Evolutionary conservation across 2,797 vertebrate species (phyloP).

Genomic region (Enteromius mattozi): DNA sequence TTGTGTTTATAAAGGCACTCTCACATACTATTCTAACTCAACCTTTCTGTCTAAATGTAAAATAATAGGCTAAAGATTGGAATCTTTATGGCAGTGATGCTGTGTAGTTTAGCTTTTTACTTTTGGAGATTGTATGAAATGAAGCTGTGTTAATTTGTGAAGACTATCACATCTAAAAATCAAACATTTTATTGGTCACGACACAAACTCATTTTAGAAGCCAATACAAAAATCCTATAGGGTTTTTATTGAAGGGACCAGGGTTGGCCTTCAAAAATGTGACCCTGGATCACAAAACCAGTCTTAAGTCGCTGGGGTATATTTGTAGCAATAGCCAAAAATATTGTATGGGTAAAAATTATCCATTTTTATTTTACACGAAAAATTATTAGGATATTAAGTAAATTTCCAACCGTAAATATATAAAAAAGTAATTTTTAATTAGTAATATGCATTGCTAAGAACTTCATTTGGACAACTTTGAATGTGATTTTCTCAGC

Average conservation of each 20-base stretch:
- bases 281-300: too few relatives aligned
- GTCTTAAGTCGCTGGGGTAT: too few relatives aligned
- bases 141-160: background rate
- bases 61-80: background rate
- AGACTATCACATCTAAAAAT: background rate
- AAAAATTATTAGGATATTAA: too few relatives aligned
- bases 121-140: background rate
- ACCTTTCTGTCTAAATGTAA: background rate
- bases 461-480: too few relatives aligned
- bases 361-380: too few relatives aligned
- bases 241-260: background rate
- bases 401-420: too few relatives aligned
- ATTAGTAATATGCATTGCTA: too few relatives aligned
- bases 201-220: background rate
- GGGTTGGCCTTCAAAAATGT: background rate
- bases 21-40: background rate
- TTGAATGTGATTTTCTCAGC: too few relatives aligned
- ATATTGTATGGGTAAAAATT: too few relatives aligned
- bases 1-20: background rate
- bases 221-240: background rate
- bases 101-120: background rate
- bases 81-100: background rate
- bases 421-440: too few relatives aligned
- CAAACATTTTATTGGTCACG: too few relatives aligned
- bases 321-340: too few relatives aligned